These are phyloP conservation scores for Halocynthia aurantium DNA, from an alignment of 23 tunicate genomes.

Conservation along the genomic window DNA sequence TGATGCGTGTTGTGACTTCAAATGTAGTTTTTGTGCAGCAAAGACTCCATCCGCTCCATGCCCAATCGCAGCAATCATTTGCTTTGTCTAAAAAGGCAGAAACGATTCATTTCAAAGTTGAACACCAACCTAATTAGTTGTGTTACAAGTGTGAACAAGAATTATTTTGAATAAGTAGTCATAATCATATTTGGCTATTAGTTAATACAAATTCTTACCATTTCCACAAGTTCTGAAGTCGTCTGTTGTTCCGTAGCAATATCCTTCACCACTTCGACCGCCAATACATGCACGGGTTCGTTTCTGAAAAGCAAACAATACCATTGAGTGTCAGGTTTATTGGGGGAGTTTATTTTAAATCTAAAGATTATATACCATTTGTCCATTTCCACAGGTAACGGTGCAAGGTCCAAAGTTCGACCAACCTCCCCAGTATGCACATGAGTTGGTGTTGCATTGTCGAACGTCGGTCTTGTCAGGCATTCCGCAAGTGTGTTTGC, in stretches of 20 bases:
- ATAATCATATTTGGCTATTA: background rate
- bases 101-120: background rate
- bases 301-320: constrained; percentile 24
- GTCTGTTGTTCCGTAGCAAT: constrained; percentile 31
- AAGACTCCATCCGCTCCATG: constrained; percentile 91
- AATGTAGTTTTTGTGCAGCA: constrained; percentile 36
- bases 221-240: background rate
- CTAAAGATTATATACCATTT: constrained; percentile 8
- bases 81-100: background rate
- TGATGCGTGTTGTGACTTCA: too few relatives aligned
- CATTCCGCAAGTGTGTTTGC: constrained; percentile 67
- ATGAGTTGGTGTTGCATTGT: constrained; percentile 67
- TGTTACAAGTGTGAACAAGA: background rate
- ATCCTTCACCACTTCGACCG: constrained; percentile 63
- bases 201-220: background rate
- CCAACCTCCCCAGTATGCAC: constrained; percentile 98
- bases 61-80: constrained; percentile 45
- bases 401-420: constrained; percentile 76
- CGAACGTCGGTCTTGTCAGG: constrained; percentile 30
- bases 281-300: constrained; percentile 64
- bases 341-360: too few relatives aligned
- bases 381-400: constrained; percentile 61
- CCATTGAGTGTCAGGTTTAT: too few relatives aligned
- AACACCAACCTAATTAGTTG: too few relatives aligned
- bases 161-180: background rate